Evolutionary conservation across 2,888 invertebrate genomes (phyloP), one percentile per base, ranked within the genome.

Genomic region (Gandaritis pyraliata): DNA sequence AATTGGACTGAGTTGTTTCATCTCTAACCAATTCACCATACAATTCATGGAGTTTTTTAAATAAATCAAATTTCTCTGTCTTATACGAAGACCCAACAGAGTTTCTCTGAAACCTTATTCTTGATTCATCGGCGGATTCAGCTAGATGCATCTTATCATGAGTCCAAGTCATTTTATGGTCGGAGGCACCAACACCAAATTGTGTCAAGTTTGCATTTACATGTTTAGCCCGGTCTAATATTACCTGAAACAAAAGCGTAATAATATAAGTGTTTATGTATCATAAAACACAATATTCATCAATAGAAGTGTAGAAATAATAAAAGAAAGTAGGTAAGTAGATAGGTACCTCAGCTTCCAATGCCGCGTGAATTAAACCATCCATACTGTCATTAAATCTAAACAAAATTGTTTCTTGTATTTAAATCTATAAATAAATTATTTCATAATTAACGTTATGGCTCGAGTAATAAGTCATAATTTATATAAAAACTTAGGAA

Each of bases 301-400:
- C 5, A 23, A 33, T 33, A 0, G 8, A 33, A 10, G 33, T 51
- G 16, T 36, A 60, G 48, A 57, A 62, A 49, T 52, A 58, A 36
- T 64, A 71, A 65, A 69, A 85, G 85, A 83, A 81, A 83, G 74
- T 72, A 73, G 82, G 81, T 87, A n/a, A n/a, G 89, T 91, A 91
- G n/a, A n/a, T n/a, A n/a, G n/a, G n/a, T 92, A 90, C 92, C 92
- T 92, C 90, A 85, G 92, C 92, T 88, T 92, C 92, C 88, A 90
- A 88, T 92, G 92, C 91, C 89, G 92, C 90, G 90, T 92, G 91
- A 90, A 91, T 90, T 91, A 92, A 91, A 89, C 91, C 91, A 92
- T 92, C 92, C 91, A 92, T 92, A 91, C 85, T 92, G 91, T 89
- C 87, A 90, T 90, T 88, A 87, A 86, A 83, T 86, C 86, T 82